Conservation (phyloP, 2,113 vertebrate species). For the Apus apus region DNA sequence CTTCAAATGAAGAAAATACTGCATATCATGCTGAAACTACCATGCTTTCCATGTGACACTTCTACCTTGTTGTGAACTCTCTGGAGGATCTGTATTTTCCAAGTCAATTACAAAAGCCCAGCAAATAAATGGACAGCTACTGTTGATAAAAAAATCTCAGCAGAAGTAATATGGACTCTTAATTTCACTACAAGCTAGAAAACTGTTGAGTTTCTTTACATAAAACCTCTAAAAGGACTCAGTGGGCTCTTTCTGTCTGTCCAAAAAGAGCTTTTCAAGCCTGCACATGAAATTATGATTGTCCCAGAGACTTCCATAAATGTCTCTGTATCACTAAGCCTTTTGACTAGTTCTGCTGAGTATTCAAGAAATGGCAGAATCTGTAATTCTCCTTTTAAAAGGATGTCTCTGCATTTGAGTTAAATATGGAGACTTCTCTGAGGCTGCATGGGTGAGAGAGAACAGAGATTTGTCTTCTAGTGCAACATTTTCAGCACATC, state of each 20-base stretch:
- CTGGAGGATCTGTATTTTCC: not conserved
- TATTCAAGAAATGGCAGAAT: conserved; percentile 44
- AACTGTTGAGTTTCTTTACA: conserved; percentile 49
- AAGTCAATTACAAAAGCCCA: not conserved
- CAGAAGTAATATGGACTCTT: not conserved
- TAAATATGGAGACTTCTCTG: not conserved
- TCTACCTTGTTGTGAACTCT: not conserved
- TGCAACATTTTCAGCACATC: not conserved
- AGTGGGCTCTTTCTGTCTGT: not conserved
- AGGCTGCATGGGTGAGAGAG: not conserved
- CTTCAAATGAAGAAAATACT: conserved; percentile 1
- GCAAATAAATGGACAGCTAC: conserved; percentile 35
- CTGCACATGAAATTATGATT: conserved; percentile 50
- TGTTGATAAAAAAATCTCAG: conserved; percentile 4
- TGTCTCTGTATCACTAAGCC: conserved; percentile 5
- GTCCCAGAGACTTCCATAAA: conserved; percentile 42
- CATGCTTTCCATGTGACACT: not conserved
- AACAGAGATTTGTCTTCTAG: conserved; percentile 43
- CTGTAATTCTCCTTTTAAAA: conserved; percentile 15
- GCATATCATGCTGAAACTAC: not conserved
- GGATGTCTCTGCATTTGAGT: not conserved
- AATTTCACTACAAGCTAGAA: conserved; percentile 42
- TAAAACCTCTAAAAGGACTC: conserved; percentile 69
- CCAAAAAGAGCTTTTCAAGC: conserved; percentile 52
- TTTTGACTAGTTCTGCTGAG: conserved; percentile 3